Conservation (phyloP, 2,113 vertebrate species). For the Syngnathoides biaculeatus region DNA sequence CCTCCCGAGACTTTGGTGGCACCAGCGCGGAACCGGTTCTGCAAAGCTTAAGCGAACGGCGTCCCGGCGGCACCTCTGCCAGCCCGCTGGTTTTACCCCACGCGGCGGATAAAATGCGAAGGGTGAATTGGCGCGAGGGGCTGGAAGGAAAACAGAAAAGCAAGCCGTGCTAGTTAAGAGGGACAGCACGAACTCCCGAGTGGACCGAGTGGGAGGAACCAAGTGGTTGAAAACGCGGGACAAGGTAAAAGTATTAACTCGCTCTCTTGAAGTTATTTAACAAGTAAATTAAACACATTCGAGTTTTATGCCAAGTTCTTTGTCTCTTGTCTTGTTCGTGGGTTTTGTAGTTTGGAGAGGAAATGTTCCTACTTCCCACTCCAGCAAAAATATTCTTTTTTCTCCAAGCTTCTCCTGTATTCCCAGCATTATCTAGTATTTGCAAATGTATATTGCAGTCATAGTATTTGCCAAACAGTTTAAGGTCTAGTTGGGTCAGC, state of each 20-base stretch:
- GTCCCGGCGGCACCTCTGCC: constrained; percentile 34
- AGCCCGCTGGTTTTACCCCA: constrained; percentile 15
- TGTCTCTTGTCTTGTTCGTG: constrained; percentile 15
- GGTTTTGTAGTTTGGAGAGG: constrained; percentile 40
- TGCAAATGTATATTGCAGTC: too few species aligned
- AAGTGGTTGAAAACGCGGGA: constrained; percentile 53
- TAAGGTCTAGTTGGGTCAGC: constrained; percentile 18
- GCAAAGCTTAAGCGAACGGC: constrained; percentile 44
- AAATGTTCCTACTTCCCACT: constrained; percentile 48
- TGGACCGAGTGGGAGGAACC: constrained; percentile 49
- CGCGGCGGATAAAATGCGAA: constrained; percentile 43
- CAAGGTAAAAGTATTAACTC: constrained; percentile 51
- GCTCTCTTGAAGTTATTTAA: not conserved
- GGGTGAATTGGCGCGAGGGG: constrained; percentile 31
- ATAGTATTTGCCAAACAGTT: constrained; percentile 21
- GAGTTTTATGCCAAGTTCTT: constrained; percentile 18
- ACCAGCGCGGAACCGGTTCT: constrained; percentile 51
- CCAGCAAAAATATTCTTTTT: constrained; percentile 17
- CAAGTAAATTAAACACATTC: constrained; percentile 6
- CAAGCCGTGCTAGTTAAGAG: constrained; percentile 54
- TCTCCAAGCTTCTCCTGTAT: constrained; percentile 27
- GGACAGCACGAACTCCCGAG: constrained; percentile 48
- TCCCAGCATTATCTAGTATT: too few species aligned
- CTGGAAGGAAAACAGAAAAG: constrained; percentile 61
- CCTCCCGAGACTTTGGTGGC: constrained; percentile 51